These are phyloP conservation scores for Adineta ricciae DNA, from an alignment of 2,888 invertebrate genomes.

Conservation along the genomic window DNA sequence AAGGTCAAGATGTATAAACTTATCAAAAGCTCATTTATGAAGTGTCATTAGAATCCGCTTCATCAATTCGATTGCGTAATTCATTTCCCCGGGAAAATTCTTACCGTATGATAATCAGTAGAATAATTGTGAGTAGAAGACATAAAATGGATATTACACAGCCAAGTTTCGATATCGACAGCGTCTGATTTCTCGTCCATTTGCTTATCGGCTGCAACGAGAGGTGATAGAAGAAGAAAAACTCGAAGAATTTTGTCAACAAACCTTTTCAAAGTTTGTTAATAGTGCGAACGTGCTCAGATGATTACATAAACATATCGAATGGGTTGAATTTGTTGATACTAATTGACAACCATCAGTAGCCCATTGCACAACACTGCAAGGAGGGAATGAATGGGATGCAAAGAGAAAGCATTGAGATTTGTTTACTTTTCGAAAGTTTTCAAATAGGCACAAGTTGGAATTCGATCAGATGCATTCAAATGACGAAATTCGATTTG, in stretches of 20 bases:
- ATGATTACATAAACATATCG: slow-evolving; percentile 31
- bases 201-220: not conserved
- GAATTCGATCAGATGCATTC: not conserved
- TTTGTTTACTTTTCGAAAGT: not conserved
- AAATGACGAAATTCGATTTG: not conserved
- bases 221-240: no score
- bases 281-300: slow-evolving; percentile 24
- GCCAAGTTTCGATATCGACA: not conserved
- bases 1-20: no score
- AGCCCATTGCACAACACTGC: not conserved
- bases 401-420: no score
- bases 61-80: no score
- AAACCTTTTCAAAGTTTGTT: slow-evolving; percentile 17
- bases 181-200: not conserved
- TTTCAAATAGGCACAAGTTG: not conserved
- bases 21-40: no score
- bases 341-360: slow-evolving; percentile 28
- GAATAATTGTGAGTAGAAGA: not conserved
- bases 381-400: not conserved
- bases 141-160: not conserved
- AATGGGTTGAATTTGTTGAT: slow-evolving; percentile 25
- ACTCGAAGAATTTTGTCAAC: not conserved
- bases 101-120: not conserved
- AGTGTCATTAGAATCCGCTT: no score
- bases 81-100: no score